phyloP scores from a whole-genome alignment of 2,797 vertebrate species.

The Micrastur ruficollis region DNA sequence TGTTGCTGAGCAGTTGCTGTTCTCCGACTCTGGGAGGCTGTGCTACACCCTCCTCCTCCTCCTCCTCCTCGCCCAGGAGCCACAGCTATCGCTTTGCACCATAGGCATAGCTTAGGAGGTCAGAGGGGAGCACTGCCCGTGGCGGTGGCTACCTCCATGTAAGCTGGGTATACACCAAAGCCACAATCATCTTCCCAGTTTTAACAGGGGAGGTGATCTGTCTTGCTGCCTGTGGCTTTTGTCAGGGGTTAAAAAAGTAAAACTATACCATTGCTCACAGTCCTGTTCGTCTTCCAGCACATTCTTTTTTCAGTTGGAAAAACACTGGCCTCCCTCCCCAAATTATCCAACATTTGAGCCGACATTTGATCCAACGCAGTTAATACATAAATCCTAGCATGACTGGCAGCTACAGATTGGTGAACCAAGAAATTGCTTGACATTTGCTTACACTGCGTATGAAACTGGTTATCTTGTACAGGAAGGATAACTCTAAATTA shows the following conservation, averaged over 20 bases:
- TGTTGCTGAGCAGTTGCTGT: not conserved
- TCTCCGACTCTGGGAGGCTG: not conserved
- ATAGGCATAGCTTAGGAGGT: fast-evolving
- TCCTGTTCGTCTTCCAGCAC: not conserved
- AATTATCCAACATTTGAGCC: constrained; percentile 44
- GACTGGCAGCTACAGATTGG: constrained; percentile 56
- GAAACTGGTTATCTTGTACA: constrained; percentile 38
- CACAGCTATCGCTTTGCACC: not conserved
- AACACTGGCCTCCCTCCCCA: not conserved
- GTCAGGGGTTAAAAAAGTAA: not conserved
- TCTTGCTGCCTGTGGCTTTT: not conserved
- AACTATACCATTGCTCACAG: not conserved
- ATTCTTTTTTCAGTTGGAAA: not conserved
- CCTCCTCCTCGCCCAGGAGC: not conserved
- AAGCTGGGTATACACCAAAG: not conserved
- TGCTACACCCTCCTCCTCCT: not conserved
- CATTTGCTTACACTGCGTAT: constrained; percentile 30
- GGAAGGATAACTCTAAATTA: constrained; percentile 37
- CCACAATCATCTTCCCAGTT: not conserved
- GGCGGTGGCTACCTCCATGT: not conserved
- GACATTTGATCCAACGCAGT: constrained; percentile 11
- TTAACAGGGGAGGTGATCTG: not conserved
- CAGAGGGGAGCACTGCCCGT: fast-evolving
- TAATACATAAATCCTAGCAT: constrained; percentile 61
- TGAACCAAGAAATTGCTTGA: constrained; percentile 70